A percentile compares a stretch with the other conserved stretches of the same genome.
Conservation (phyloP, 2,797 vertebrate species). For the Danio jaintianensis region DNA sequence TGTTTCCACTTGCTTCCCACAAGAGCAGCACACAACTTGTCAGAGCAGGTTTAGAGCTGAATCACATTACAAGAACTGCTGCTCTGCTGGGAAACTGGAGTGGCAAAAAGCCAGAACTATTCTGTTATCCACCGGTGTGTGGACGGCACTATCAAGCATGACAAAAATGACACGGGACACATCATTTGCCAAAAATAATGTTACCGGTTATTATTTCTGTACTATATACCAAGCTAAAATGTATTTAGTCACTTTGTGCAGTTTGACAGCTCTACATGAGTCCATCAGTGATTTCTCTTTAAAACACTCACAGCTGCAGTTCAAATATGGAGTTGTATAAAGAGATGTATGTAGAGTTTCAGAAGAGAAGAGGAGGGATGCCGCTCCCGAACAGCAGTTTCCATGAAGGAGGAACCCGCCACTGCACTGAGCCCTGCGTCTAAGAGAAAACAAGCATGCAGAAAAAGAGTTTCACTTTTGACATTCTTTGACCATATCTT, state of each 20-base stretch:
- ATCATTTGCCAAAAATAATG: constrained; percentile 14
- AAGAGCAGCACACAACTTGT: constrained; percentile 1
- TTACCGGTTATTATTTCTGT: not conserved
- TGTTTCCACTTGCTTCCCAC: constrained; percentile 4
- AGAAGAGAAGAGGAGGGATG: constrained; percentile 92
- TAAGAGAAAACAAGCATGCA: constrained; percentile 41
- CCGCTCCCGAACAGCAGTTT: constrained; percentile 90
- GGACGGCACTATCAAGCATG: not conserved
- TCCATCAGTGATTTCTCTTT: not conserved
- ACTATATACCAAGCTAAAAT: constrained; percentile 21
- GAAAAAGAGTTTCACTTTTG: not conserved
- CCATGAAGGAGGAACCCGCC: constrained; percentile 94
- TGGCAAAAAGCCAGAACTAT: constrained; percentile 24
- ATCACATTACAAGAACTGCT: constrained; percentile 20
- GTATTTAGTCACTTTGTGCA: not conserved
- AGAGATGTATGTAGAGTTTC: constrained; percentile 66
- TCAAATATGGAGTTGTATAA: not conserved
- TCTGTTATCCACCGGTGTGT: not conserved
- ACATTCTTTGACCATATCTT: constrained; percentile 4
- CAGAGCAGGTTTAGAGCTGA: constrained; percentile 25
- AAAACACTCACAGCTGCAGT: not conserved
- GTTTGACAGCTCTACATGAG: not conserved
- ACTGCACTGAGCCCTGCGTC: constrained; percentile 73
- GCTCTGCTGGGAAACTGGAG: constrained; percentile 46
- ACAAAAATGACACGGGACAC: not conserved